Evolutionary conservation across 2,888 invertebrate genomes (phyloP), one percentile per base, ranked within the genome.

Genomic region (Acleris holmiana): DNA sequence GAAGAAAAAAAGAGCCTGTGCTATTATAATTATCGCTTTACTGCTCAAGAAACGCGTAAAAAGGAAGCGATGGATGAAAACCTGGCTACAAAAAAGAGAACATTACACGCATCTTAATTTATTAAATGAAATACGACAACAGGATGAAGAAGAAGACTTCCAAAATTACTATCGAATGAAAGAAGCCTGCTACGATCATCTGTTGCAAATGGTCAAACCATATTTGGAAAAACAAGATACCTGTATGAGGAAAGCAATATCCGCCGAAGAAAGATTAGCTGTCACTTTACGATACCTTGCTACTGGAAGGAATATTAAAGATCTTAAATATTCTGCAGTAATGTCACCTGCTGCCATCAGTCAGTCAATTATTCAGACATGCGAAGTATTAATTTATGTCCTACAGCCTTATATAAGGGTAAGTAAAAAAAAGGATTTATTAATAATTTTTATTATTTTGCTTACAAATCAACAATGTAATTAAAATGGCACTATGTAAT

Each of bases 11-110:
- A 67, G 56, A 63, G 63, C 67, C 56, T 67, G 67, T 67, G 63
- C 57, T 60, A 57, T 60, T 51, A 67, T 67, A 60, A 63, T 67
- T 63, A 64, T 67, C 56, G 67, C 60, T 56, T 60, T 63, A 53
- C 57, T 64, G 60, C 60, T 63, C 48, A 64, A 67, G 60, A 67
- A 67, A 60, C 67, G 67, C 60, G 67, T 67, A 63, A 67, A 67
- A 65, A 67, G 65, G 50, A 65, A 67, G 65, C 64, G 58, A 61
- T 50, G 50, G 50, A 25, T 50, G 25, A 50, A 57, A 57, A 23
- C 25, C 46, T 57, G 56, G 56, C 46, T 57, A 46, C 46, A 18
- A 46, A 57, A 57, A 50, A 50, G 50, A 25, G 25, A 50, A 48
- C 29, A 51, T 46, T 64, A 64, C 47, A 64, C 63, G 48, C 62